Conservation (phyloP, 2,113 vertebrate species). For the Hemiprocne comata region DNA sequence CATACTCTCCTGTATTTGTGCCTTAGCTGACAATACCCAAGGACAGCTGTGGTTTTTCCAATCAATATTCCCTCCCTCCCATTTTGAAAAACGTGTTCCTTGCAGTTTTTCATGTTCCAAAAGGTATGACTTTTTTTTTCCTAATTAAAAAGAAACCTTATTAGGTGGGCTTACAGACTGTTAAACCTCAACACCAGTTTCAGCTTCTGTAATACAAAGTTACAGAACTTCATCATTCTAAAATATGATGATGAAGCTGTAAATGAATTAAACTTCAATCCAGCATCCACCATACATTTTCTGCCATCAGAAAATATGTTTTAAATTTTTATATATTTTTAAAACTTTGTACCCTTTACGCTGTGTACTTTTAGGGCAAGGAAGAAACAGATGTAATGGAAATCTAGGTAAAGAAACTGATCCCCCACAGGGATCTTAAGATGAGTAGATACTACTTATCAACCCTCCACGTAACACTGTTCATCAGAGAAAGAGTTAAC, state of each 20-base stretch:
- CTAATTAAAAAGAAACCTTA: background rate
- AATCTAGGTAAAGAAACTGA: background rate
- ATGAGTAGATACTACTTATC: background rate
- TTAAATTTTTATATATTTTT: no score
- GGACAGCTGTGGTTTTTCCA: background rate
- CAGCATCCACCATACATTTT: background rate
- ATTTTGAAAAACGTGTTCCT: background rate
- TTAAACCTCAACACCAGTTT: background rate
- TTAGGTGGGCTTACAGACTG: background rate
- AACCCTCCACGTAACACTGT: background rate
- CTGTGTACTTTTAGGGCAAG: background rate
- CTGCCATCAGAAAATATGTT: background rate
- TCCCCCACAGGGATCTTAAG: background rate
- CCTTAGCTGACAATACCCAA: background rate
- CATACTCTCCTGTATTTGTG: accelerated
- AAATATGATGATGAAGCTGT: background rate
- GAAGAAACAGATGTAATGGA: background rate
- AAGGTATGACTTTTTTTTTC: background rate
- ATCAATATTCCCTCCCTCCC: background rate
- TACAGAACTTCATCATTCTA: background rate
- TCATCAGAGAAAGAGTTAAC: background rate
- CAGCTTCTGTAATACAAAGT: background rate
- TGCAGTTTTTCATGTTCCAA: background rate
- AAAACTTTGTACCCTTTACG: background rate
- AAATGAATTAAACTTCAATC: background rate